These are phyloP conservation scores for Gymnoscopelus braueri DNA, from an alignment of 2,797 vertebrate genomes.

Conservation along the genomic window DNA sequence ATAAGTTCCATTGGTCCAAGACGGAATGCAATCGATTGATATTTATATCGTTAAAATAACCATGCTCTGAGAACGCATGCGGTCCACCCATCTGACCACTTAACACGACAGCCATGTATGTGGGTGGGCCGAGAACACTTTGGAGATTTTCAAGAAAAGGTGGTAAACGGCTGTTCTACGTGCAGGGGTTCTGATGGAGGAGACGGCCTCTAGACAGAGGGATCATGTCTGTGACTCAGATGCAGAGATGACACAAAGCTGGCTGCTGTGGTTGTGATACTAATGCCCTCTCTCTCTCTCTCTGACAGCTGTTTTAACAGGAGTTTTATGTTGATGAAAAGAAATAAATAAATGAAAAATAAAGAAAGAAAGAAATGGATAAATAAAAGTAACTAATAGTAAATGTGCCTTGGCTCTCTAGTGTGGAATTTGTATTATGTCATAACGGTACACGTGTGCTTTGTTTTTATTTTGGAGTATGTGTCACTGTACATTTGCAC, in stretches of 20 bases:
- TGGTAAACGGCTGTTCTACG: not conserved
- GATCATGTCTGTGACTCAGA: conserved; percentile 45
- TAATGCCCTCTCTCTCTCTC: conserved; percentile 64
- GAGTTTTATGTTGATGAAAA: conserved; percentile 77
- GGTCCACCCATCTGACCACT: too few relatives aligned
- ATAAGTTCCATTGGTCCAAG: too few relatives aligned
- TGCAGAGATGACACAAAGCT: conserved; percentile 49
- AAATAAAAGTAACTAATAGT: conserved; percentile 81
- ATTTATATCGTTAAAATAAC: too few relatives aligned
- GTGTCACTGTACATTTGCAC: too few relatives aligned
- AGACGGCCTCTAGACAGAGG: conserved; percentile 20
- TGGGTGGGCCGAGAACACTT: too few relatives aligned
- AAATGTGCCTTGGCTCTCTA: conserved; percentile 69
- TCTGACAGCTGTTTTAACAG: conserved; percentile 77
- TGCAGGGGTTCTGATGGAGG: too few relatives aligned
- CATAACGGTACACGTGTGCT: not conserved
- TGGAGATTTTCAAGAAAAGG: not conserved
- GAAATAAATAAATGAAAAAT: conserved; percentile 58
- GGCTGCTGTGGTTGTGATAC: conserved; percentile 61
- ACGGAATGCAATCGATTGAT: too few relatives aligned
- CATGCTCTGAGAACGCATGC: too few relatives aligned
- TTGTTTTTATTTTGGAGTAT: too few relatives aligned
- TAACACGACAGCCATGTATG: too few relatives aligned
- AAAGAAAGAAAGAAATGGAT: conserved; percentile 71
- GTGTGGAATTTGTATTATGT: conserved; percentile 54